Percentiles rank a stretch among this genome's conserved stretches.
These are phyloP conservation scores for Cynaeus angustus DNA, from an alignment of 2,888 invertebrate genomes.

Conservation along the genomic window DNA sequence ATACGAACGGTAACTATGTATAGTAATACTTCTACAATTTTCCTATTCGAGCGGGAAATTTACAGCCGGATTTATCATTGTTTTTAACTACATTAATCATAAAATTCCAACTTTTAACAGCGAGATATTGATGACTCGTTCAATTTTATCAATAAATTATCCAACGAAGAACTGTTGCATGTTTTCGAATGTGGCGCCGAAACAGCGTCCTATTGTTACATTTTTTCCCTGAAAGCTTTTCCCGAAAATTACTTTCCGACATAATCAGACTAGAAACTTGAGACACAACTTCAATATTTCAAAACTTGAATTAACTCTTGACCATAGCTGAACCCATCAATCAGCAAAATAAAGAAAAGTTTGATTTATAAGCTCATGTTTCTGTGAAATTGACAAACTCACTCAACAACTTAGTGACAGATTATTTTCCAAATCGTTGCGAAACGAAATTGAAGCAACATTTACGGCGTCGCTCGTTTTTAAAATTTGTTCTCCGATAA, in stretches of 20 bases:
- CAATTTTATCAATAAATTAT: too few relatives aligned
- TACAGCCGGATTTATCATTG: conserved; percentile 45
- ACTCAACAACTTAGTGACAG: conserved; percentile 28
- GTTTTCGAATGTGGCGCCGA: too few relatives aligned
- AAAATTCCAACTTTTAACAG: conserved; percentile 35
- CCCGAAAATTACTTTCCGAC: conserved; percentile 13
- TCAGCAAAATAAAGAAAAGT: conserved; percentile 37
- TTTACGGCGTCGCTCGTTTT: too few relatives aligned
- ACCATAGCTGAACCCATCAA: conserved; percentile 43
- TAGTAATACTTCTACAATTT: conserved; percentile 29
- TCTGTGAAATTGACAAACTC: conserved; percentile 28
- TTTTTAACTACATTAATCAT: conserved; percentile 43
- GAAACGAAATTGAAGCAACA: too few relatives aligned
- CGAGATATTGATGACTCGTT: too few relatives aligned
- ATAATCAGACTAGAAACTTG: conserved; percentile 30
- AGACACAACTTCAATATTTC: conserved; percentile 36
- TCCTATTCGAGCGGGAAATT: conserved; percentile 20
- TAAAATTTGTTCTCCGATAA: conserved; percentile 10
- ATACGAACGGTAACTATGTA: conserved; percentile 3
- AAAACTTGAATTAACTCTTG: conserved; percentile 43
- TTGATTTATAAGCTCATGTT: conserved; percentile 35
- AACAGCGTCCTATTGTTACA: too few relatives aligned
- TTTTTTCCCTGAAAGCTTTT: conserved; percentile 13
- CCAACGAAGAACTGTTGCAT: too few relatives aligned
- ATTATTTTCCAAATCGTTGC: conserved; percentile 9